A percentile compares a stretch with the other conserved stretches of the same genome.
Evolutionary conservation across 2,888 invertebrate species (phyloP).

Genomic region (Stenoptilia bipunctidactyla): DNA sequence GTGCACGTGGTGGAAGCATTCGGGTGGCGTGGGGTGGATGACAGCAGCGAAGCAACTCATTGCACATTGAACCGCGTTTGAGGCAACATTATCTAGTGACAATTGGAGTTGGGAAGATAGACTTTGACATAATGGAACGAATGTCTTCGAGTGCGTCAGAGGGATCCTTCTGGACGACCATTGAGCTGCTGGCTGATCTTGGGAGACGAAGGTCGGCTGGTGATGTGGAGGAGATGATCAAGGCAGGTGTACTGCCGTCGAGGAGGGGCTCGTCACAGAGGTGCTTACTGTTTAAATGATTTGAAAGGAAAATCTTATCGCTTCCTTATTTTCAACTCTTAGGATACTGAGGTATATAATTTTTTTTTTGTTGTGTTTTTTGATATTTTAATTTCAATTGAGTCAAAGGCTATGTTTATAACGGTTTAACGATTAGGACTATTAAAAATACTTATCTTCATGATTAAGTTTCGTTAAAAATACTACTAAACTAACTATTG

Average conservation of each 20-base stretch:
- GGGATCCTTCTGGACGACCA: slow-evolving; percentile 74
- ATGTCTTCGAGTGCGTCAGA: slow-evolving; percentile 52
- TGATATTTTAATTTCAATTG: no score
- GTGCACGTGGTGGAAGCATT: slow-evolving; percentile 42
- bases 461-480: no score
- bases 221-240: slow-evolving; percentile 42
- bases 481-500: no score
- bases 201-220: slow-evolving; percentile 59
- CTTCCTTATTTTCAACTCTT: no score
- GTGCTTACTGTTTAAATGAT: no score
- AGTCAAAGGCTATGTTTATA: no score
- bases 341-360: no score
- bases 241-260: slow-evolving; percentile 24
- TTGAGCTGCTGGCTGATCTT: slow-evolving; percentile 70
- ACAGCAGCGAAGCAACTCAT: slow-evolving; percentile 54
- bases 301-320: no score
- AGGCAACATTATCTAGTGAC: slow-evolving; percentile 28
- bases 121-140: slow-evolving; percentile 36
- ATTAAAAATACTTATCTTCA: no score
- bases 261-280: slow-evolving; percentile 47
- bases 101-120: no score
- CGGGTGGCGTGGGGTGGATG: slow-evolving; percentile 21
- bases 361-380: no score
- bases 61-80: slow-evolving; percentile 51
- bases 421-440: no score